These are phyloP conservation scores for Thinocorus orbignyianus DNA, from an alignment of 2,113 vertebrate genomes.

Conservation along the genomic window DNA sequence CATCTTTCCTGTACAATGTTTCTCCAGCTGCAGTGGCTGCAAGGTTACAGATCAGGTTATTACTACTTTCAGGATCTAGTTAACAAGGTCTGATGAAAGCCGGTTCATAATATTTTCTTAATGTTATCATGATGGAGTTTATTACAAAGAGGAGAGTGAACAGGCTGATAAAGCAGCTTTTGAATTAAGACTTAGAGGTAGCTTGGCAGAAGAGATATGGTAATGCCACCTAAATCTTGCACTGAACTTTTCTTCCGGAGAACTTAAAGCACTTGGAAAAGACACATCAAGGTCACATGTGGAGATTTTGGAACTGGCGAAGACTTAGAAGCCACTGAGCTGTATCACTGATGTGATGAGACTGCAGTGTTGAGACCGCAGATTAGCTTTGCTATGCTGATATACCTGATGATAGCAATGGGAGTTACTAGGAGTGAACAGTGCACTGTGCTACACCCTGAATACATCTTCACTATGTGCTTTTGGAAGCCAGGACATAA, in stretches of 20 bases:
- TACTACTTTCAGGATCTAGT: neutral
- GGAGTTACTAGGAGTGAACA: neutral
- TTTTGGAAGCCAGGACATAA: neutral
- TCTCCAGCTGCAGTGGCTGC: neutral
- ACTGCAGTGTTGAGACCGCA: neutral
- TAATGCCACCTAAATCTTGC: neutral
- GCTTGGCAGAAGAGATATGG: neutral
- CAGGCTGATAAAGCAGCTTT: constrained; percentile 12
- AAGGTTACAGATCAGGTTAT: neutral
- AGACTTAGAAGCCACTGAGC: neutral
- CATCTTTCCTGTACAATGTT: neutral
- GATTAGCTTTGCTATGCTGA: neutral
- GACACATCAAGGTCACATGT: neutral
- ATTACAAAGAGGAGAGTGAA: constrained; percentile 40
- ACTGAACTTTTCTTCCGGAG: neutral
- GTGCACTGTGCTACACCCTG: neutral
- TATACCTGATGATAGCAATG: neutral
- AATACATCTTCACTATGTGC: rapidly evolving
- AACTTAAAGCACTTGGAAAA: neutral
- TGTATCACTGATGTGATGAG: neutral
- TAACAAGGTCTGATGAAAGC: constrained; percentile 17
- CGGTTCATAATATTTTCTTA: constrained; percentile 3
- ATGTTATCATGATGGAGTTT: constrained; percentile 38
- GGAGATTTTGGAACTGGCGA: neutral
- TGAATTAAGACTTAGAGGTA: neutral